phyloP scores from a whole-genome alignment of 2,888 invertebrate genomes.

The Pteria penguin region DNA sequence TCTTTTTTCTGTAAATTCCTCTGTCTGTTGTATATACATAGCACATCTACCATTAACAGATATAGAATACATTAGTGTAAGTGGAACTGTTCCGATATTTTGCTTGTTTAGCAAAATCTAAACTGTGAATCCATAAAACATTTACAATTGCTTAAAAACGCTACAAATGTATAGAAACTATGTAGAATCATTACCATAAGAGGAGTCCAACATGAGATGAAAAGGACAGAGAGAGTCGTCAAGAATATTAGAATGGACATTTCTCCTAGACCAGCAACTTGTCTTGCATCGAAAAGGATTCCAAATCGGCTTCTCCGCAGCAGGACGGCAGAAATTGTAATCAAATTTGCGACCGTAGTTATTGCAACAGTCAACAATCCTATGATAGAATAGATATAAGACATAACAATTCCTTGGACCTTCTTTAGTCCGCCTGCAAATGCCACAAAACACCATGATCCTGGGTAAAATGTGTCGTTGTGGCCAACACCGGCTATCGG shows the following conservation, averaged over 20 bases:
- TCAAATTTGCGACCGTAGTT: not conserved
- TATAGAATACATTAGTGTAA: too few relatives aligned
- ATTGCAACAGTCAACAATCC: not conserved
- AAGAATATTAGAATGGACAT: not conserved
- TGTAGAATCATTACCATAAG: slow-evolving; percentile 3
- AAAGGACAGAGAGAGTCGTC: not conserved
- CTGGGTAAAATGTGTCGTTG: slow-evolving; percentile 6
- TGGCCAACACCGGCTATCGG: slow-evolving; percentile 3
- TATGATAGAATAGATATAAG: slow-evolving; percentile 7
- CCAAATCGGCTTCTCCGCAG: not conserved
- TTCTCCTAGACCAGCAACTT: not conserved
- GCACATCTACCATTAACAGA: too few relatives aligned
- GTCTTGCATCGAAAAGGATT: not conserved
- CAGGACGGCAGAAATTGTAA: not conserved
- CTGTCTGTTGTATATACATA: too few relatives aligned
- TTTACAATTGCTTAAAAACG: too few relatives aligned
- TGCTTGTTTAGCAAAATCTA: too few relatives aligned
- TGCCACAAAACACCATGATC: slow-evolving; percentile 17
- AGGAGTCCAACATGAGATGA: slow-evolving; percentile 7
- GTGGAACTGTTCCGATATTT: too few relatives aligned
- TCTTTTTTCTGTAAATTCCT: too few relatives aligned
- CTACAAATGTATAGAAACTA: too few relatives aligned
- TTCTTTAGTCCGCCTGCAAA: not conserved
- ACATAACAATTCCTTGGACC: not conserved
- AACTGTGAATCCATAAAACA: too few relatives aligned